Base-by-base conservation (phyloP, 2,888 invertebrate genomes). In the Aporophyla nigra region DNA sequence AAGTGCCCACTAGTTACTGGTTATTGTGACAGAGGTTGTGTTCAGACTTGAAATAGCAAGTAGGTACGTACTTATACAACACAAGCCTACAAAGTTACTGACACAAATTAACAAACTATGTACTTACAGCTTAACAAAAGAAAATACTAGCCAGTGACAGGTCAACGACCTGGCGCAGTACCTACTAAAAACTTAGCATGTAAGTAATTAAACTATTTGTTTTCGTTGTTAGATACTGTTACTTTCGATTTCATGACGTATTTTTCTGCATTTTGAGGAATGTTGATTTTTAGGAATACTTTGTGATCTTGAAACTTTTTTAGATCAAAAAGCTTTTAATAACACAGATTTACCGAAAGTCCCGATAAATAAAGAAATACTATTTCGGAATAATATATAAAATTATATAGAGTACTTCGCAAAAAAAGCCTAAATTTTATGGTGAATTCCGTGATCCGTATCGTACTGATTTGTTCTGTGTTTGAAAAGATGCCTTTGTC, bases 1-100 rank as follows among this genome's bases (percentile, higher is more conserved):
- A 51, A 73, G 71, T 56, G 77, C 61, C 24, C 49, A 54, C 16
- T 46, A 46, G 51, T 58, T 81, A 84, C 80, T 76, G 76, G 82
- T 86, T 85, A 74, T 82, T 88, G 81, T 80, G 86, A 82, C 84
- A 88, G 81, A 83, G 74, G 54, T 51, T 56, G 54, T 68, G 59
- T 79, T 70, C 56, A 56, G 53, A 77, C 83, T 84, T 56, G 74
- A 77, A 82, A 85, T 74, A 77, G 80, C 77, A 72, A 82, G 82
- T 80, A 79, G 19, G 43, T 40, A 71, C 27, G 61, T 43, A 46
- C 43, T 33, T 74, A 84, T 75, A 82, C 68, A 62, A 76, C 74
- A 70, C 72, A 72, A 74, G 65, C 88, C 89, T 79, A 84, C 80
- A 86, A 73, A 87, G 80, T 82, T 76, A 86, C 83, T 87, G 86